These are phyloP conservation scores for Somateria mollissima DNA, from an alignment of 2,797 vertebrate species.

Conservation along the genomic window DNA sequence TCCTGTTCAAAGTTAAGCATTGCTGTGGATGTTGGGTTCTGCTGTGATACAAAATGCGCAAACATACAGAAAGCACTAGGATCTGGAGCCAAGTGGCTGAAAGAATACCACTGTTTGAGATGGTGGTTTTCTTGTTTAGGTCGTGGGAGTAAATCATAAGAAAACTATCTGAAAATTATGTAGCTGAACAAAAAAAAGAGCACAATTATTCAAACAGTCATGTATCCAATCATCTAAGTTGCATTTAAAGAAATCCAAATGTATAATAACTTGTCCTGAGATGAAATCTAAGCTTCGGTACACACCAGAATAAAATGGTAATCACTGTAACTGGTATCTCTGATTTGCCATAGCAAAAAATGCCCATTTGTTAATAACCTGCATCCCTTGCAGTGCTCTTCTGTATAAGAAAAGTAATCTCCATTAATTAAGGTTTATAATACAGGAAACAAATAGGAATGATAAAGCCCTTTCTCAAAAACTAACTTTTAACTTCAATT, in stretches of 20 bases:
- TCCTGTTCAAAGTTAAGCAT: not conserved
- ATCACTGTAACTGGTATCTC: not conserved
- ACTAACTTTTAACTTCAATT: not conserved
- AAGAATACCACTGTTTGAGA: not conserved
- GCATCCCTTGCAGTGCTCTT: not conserved
- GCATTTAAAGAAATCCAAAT: not conserved
- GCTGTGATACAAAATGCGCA: not conserved
- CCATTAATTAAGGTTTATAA: not conserved
- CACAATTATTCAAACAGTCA: not conserved
- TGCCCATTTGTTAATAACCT: rapidly evolving
- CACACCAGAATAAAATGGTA: not conserved
- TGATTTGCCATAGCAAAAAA: not conserved
- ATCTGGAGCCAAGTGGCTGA: not conserved
- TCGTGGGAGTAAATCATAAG: not conserved
- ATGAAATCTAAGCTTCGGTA: not conserved
- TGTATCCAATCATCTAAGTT: not conserved
- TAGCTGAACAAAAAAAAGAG: not conserved
- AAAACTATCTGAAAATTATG: not conserved
- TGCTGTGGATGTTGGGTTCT: not conserved
- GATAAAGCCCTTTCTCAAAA: not conserved
- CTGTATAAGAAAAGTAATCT: not conserved
- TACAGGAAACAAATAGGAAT: not conserved
- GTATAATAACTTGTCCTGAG: not conserved
- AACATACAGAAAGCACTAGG: not conserved
- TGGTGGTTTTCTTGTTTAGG: not conserved